Percentiles rank a stretch among this genome's conserved stretches.
Conservation (phyloP, 2,797 vertebrate species). For the Rhinella marina region DNA sequence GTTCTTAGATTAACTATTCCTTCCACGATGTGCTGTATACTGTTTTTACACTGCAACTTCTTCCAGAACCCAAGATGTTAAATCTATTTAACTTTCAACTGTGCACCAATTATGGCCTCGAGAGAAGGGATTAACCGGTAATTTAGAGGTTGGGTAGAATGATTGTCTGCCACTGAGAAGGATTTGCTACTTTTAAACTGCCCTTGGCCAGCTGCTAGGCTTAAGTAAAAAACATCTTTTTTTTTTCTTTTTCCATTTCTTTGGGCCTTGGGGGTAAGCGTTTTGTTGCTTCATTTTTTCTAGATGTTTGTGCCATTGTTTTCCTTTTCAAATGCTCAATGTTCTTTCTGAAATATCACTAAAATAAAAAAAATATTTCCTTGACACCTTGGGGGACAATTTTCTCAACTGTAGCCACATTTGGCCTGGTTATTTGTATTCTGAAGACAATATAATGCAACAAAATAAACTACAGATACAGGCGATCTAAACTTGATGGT, state of each 20-base stretch:
- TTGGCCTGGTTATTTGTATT: neutral
- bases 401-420: neutral
- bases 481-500: no score
- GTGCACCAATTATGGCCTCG: conserved; percentile 57
- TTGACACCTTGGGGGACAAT: conserved; percentile 3
- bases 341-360: conserved; percentile 18
- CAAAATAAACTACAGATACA: neutral
- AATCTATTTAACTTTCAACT: conserved; percentile 59
- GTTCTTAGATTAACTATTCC: neutral
- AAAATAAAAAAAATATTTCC: conserved; percentile 32
- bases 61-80: conserved; percentile 47
- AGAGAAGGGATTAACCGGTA: conserved; percentile 60
- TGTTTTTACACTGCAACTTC: neutral
- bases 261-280: conserved; percentile 51
- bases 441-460: neutral
- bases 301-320: conserved; percentile 29
- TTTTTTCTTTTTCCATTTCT: conserved; percentile 50
- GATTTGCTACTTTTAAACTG: conserved; percentile 54
- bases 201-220: conserved; percentile 57
- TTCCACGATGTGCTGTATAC: neutral
- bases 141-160: conserved; percentile 57
- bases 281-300: conserved; percentile 45
- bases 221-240: conserved; percentile 50
- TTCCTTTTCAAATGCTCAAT: conserved; percentile 1
- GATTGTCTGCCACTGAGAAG: conserved; percentile 61